Evolutionary conservation across 1,140 invertebrate species (phyloP), one percentile per base, ranked within the genome.

Genomic region (Ips typographus): DNA sequence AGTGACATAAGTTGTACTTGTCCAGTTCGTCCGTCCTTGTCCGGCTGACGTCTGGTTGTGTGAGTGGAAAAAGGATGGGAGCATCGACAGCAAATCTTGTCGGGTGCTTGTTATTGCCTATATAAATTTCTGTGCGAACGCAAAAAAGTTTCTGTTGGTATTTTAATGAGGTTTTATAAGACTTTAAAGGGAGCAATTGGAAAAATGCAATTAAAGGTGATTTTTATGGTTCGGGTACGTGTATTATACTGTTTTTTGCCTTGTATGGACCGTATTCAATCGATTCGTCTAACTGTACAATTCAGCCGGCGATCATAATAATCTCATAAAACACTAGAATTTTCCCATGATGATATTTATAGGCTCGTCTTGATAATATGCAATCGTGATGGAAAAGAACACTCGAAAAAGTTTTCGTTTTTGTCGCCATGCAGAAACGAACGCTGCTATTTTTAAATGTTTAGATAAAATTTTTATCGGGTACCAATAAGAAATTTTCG

Each of bases 151-250:
- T 44, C 65, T 68, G 43, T 65, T 41, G 71, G 71, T 65, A 72
- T 72, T 72, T 72, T 72, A 72, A 72, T 72, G 62, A 65, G 66
- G 56, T 65, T 72, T 65, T 72, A 72, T 68, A 63, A 53, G 58
- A 41, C 65, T 66, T 61, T 71, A 61, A 55, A 53, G 52, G 59
- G 59, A 47, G 67, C 58, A 70, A 70, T 70, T 43, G 63, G 69
- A 71, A 71, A 71, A 71, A 71, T 71, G 69, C 69, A 71, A 71
- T 71, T 71, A 71, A 71, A 60, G 58, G 63, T 65, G 69, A 65
- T 71, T 71, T 71, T 71, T 71, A 71, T 71, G 63, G 62, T 60
- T 71, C 57, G 40, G 61, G 22, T 58, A 56, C 44, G 60, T 43
- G 60, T 64, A 70, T 63, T 62, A 62, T 68, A 62, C 67, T 56